Conservation (phyloP, 2,113 vertebrate species). For the Equus quagga region DNA sequence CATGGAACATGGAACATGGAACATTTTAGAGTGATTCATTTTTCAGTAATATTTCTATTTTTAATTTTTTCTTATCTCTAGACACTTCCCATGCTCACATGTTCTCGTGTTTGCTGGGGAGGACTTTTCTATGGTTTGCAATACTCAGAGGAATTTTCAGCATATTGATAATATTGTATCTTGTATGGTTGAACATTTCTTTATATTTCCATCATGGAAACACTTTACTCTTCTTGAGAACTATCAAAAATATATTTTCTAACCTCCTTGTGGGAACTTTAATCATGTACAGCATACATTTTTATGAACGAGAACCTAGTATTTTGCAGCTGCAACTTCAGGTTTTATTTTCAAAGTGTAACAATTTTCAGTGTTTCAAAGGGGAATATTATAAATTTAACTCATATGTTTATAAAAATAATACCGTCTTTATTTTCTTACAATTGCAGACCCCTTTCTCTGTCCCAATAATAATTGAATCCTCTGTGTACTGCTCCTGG, state of each 20-base stretch:
- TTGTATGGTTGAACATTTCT: background rate
- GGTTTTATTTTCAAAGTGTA: constrained; percentile 61
- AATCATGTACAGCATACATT: background rate
- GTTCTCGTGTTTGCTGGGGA: fast-evolving
- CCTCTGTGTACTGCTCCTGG: constrained; percentile 12
- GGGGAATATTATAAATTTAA: constrained; percentile 22
- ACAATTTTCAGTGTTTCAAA: constrained; percentile 37
- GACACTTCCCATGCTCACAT: background rate
- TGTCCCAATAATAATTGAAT: constrained; percentile 53
- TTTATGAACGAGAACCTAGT: background rate
- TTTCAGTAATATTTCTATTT: background rate
- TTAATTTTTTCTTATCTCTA: background rate
- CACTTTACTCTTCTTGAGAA: background rate
- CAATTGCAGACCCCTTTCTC: background rate
- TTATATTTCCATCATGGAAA: background rate
- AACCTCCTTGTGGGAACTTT: background rate
- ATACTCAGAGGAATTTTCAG: background rate
- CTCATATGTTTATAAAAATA: constrained; percentile 56
- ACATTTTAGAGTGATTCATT: background rate
- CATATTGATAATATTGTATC: background rate
- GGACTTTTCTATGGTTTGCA: background rate
- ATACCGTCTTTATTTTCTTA: constrained; percentile 7
- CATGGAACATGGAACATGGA: fast-evolving
- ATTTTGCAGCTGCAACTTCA: background rate
- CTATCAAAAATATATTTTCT: background rate